phyloP scores from a whole-genome alignment of 2,888 invertebrate species.

The Artemia sinica region DNA sequence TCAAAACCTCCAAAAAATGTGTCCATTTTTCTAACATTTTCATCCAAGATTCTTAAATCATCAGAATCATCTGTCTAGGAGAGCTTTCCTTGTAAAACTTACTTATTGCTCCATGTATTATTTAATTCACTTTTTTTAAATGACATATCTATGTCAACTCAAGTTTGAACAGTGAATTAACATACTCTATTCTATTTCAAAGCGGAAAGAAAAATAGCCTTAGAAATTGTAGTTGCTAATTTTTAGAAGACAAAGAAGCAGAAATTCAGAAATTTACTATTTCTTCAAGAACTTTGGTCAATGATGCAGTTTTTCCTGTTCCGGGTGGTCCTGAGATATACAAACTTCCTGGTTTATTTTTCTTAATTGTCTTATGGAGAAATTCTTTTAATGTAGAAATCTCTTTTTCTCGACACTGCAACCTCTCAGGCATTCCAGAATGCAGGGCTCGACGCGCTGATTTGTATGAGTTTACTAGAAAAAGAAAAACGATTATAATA shows the following conservation, averaged over 20 bases:
- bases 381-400: conserved; percentile 48
- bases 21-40: too few species aligned
- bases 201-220: conserved; percentile 17
- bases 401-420: conserved; percentile 66
- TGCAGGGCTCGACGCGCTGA: conserved; percentile 32
- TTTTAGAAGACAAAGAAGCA: neutral
- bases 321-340: conserved; percentile 95
- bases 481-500: neutral
- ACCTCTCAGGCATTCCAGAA: conserved; percentile 34
- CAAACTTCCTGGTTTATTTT: conserved; percentile 53
- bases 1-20: too few species aligned
- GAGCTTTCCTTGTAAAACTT: too few species aligned
- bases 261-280: conserved; percentile 35
- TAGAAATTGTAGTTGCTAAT: conserved; percentile 17
- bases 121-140: too few species aligned
- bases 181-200: neutral
- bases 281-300: conserved; percentile 51
- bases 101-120: too few species aligned
- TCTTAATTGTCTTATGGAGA: conserved; percentile 45
- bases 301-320: conserved; percentile 83
- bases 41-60: too few species aligned
- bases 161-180: conserved; percentile 4
- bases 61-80: too few species aligned
- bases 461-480: conserved; percentile 16
- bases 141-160: too few species aligned